Conservation (phyloP, 2,888 invertebrate genomes). For the Palloptera scutellata region DNA sequence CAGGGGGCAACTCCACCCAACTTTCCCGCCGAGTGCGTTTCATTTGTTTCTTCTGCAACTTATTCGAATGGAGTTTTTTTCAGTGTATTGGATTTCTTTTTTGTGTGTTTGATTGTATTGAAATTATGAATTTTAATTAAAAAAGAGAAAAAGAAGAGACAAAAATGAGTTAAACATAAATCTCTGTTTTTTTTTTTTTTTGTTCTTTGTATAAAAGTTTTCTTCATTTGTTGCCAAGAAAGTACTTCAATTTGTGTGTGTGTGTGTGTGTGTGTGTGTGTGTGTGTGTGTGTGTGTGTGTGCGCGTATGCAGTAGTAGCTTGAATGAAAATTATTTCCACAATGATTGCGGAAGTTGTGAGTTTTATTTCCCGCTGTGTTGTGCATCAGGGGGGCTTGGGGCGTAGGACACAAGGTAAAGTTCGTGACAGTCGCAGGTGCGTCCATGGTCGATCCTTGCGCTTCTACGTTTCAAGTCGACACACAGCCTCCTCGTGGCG, state of each 20-base stretch:
- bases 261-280: not conserved
- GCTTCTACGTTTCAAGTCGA: too few species aligned
- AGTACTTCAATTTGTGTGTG: not conserved
- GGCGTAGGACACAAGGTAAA: too few species aligned
- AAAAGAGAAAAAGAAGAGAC: slow-evolving; percentile 18
- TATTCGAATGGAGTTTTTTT: slow-evolving; percentile 2
- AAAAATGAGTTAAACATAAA: slow-evolving; percentile 15
- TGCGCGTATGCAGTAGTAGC: not conserved
- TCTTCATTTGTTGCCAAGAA: too few species aligned
- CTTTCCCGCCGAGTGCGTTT: not conserved
- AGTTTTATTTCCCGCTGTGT: too few species aligned
- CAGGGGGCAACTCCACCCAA: not conserved
- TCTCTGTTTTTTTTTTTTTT: not conserved
- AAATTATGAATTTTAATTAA: slow-evolving; percentile 33
- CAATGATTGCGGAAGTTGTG: too few species aligned
- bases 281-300: not conserved
- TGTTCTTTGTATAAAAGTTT: not conserved
- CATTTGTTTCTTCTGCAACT: slow-evolving; percentile 1
- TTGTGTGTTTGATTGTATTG: slow-evolving; percentile 19
- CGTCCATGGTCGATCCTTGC: too few species aligned
- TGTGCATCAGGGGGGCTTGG: too few species aligned
- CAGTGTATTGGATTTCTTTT: not conserved
- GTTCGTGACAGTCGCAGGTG: too few species aligned
- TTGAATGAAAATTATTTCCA: not conserved
- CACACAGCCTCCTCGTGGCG: too few species aligned